phyloP scores from a whole-genome alignment of 2,888 invertebrate species.

The Rugalucina vietnamica region DNA sequence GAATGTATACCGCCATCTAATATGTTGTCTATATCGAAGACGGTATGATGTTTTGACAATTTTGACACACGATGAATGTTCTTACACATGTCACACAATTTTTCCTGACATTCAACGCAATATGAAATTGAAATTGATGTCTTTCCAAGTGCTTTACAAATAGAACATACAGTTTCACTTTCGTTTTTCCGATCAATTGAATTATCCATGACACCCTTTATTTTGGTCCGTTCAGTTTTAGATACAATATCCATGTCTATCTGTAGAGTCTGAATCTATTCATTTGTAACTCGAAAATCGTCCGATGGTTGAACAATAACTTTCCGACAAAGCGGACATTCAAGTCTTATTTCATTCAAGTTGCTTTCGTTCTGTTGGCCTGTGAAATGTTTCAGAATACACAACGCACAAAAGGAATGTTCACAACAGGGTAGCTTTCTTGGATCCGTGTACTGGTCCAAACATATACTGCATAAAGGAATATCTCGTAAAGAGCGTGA shows the following conservation, averaged over 20 bases:
- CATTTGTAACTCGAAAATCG: neutral
- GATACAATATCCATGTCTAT: neutral
- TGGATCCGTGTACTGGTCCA: neutral
- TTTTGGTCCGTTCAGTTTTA: neutral
- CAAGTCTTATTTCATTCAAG: neutral
- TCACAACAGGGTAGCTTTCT: neutral
- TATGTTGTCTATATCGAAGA: neutral
- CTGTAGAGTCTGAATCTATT: neutral
- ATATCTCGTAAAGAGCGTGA: neutral
- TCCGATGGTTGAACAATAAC: neutral
- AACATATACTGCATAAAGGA: neutral
- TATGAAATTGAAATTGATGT: neutral
- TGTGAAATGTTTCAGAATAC: neutral
- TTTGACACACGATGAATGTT: neutral
- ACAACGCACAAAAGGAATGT: neutral
- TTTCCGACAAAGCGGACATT: neutral
- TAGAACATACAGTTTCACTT: neutral
- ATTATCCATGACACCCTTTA: neutral
- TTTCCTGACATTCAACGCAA: neutral
- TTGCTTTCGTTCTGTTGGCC: neutral
- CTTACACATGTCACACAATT: neutral
- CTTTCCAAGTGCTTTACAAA: neutral
- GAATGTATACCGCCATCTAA: neutral
- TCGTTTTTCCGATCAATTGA: neutral
- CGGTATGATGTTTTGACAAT: neutral